Percentiles rank a stretch among this genome's conserved stretches.
These are phyloP conservation scores for Leiothrix lutea DNA, from an alignment of 2,113 vertebrate genomes.

Conservation along the genomic window DNA sequence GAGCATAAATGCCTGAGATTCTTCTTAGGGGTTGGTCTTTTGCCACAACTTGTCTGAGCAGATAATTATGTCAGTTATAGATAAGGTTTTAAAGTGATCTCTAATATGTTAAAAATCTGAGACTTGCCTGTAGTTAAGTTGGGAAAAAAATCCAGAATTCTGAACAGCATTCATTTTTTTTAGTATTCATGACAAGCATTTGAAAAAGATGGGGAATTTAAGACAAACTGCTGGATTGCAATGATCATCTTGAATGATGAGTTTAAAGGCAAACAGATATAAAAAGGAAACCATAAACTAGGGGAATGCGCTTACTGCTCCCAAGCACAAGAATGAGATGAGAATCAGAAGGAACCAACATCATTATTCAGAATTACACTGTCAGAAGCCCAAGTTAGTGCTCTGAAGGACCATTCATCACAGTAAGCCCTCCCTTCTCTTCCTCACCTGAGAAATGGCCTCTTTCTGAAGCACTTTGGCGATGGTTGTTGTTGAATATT, in stretches of 20 bases:
- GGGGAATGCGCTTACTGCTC: accelerated
- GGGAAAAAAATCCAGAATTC: not conserved
- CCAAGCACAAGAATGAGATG: not conserved
- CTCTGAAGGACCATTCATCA: not conserved
- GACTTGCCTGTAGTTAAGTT: not conserved
- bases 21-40: not conserved
- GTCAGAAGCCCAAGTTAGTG: not conserved
- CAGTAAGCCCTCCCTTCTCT: not conserved
- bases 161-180: not conserved
- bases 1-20: not conserved
- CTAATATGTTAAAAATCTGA: not conserved
- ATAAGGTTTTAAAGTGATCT: not conserved
- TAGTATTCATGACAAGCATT: not conserved
- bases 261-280: not conserved
- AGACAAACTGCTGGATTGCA: not conserved
- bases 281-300: constrained; percentile 5
- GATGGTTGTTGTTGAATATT: not conserved
- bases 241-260: not conserved
- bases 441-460: not conserved
- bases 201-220: not conserved
- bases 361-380: not conserved
- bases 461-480: not conserved
- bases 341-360: not conserved
- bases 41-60: not conserved
- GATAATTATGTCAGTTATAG: not conserved